Base-by-base conservation (phyloP, 2,113 vertebrate genomes). In the Melozone crissalis region DNA sequence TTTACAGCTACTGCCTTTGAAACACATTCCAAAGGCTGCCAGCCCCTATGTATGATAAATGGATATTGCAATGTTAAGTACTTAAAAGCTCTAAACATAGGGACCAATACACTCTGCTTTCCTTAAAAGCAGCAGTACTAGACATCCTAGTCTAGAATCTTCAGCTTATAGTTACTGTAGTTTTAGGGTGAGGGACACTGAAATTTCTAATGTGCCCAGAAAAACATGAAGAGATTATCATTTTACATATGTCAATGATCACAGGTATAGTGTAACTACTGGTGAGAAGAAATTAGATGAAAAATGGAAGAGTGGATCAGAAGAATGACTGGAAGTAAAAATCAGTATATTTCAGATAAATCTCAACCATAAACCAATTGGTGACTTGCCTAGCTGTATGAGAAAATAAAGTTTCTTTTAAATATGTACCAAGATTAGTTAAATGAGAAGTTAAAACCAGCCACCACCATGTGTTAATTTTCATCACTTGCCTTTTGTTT, bases 381-480 rank as follows among this genome's bases (percentile, higher is more conserved):
- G 2, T 5, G 2, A 15, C 19, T 51, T 74, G 14, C 4, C 10
- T 33, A 74, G 17, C 11, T 74, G 2, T n/a, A 18, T 44, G 17
- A 74, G 41, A 41, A 81, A 94, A 82, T 55, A 1, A 7, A 13
- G 31, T 87, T 78, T 82, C 5, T 87, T 87, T 63, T 27, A 67
- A 57, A 39, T n/a, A 61, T 33, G 1, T 2, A 39, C 30, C 9
- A 59, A 21, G 26, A 69, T 62, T 31, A 41, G 5, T 20, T 67
- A 24, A 49, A 63, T 23, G 13, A 11, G 28, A 79, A 75, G 30
- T 44, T 35, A 72, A 82, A 90, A n/a, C 11, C 5, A 41, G 16
- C 7, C 63, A 47, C 35, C 4, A 44, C 3, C 5, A 13, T 61
- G 24, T 24, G 5, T 31, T 76, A 0, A 0, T 2, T 58, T 89